Percentiles rank a stretch among this genome's conserved stretches.
Conservation (phyloP, 2,888 invertebrate genomes). For the Drosophila pseudotalamancana region DNA sequence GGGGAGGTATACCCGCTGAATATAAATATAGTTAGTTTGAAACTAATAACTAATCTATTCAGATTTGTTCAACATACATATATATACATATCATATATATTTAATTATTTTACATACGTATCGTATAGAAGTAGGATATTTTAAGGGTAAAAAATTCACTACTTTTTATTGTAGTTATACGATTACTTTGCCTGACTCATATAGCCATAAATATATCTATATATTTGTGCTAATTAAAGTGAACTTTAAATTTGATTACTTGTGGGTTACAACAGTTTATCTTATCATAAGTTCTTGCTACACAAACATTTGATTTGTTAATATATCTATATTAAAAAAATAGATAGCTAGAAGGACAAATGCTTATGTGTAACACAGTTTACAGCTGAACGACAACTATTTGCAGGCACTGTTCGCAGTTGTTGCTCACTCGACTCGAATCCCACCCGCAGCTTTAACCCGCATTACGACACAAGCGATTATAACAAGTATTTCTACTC, state of each 20-base stretch:
- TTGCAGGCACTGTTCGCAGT: constrained; percentile 12
- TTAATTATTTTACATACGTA: too few species aligned
- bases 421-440: not conserved
- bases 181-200: not conserved
- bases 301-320: constrained; percentile 13
- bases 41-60: too few species aligned
- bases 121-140: too few species aligned
- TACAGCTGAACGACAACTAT: constrained; percentile 13
- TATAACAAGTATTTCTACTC: constrained; percentile 43
- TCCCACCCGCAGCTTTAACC: not conserved
- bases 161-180: too few species aligned
- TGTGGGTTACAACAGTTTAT: constrained; percentile 18
- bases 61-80: too few species aligned
- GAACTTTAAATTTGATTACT: constrained; percentile 1
- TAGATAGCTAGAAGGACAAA: constrained; percentile 27
- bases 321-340: constrained; percentile 6
- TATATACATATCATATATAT: too few species aligned
- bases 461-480: constrained; percentile 17
- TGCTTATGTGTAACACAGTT: constrained; percentile 11
- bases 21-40: too few species aligned
- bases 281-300: constrained; percentile 33
- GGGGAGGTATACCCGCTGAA: too few species aligned
- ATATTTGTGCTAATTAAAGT: not conserved
- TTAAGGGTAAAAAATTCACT: too few species aligned
- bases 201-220: not conserved